Evolutionary conservation across 1,140 invertebrate genomes (phyloP), one percentile per base, ranked within the genome.

Genomic region (Diabrotica undecimpunctata): DNA sequence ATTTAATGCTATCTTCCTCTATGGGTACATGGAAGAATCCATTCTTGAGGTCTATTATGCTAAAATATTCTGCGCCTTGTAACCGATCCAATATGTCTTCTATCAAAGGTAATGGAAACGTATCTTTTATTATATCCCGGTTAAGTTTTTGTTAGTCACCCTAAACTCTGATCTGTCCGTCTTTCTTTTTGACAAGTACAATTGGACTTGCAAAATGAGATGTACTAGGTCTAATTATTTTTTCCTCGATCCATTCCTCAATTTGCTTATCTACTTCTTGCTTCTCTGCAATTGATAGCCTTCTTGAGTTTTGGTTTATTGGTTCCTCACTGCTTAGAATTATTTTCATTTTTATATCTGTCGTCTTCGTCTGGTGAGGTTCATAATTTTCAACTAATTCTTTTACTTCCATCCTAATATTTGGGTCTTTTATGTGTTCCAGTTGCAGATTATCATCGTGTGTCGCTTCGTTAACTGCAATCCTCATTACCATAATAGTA

Each of bases 111-210:
- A 75, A 50, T 4, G 72, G 72, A 70, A 65, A 80, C 10, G 68
- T 62, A 57, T 79, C 68, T 69, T 75, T 72, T 25, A 73, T 54
- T 36, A 77, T 72, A 37, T 61, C 67, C 46, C 71, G 69, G 66
- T 85, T 85, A 3, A 85, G 55, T 50, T 63, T 55, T 8, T 82
- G 66, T 66, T 80, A 85, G 67, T 86, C 83, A 5, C 83, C 68
- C 73, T 82, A 86, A 8, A 85, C 75, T 51, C 83, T 55, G 6
- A 67, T 62, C 5, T 13, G 0, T n/a, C 69, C 66, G 65, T 66
- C 39, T 66, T 81, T 81, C 67, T 85, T 85, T 35, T 68, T 66
- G 0, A 80, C 79, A 6, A 82, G 54, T 0, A 83, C 77, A 0
- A 83, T 70, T n/a, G 79, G 80, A 25, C 77, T 77, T 4, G 79